Evolutionary conservation across 2,888 invertebrate species (phyloP).

Genomic region (Mechanitis mazaeus): DNA sequence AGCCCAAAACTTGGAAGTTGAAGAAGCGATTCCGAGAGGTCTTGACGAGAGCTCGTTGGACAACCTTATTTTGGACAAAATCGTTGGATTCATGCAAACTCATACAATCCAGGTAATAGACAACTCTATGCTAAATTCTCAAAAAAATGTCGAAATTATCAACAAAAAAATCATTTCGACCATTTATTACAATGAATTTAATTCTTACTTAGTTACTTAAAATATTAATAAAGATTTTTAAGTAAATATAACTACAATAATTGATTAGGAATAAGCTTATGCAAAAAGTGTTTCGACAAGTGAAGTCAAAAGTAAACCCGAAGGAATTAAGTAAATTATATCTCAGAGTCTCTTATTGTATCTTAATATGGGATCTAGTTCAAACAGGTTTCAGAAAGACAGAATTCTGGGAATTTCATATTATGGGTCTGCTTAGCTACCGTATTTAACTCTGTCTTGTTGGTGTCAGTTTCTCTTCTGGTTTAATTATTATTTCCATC

Average conservation of each 20-base stretch:
- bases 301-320: no score
- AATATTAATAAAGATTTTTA: no score
- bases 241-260: no score
- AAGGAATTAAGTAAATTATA: no score
- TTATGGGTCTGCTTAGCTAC: slow-evolving; percentile 11
- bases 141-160: no score
- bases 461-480: slow-evolving; percentile 28
- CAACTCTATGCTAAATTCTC: not conserved
- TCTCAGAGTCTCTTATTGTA: no score
- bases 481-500: slow-evolving; percentile 30
- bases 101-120: slow-evolving; percentile 84
- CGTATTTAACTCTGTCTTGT: slow-evolving; percentile 18
- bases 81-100: slow-evolving; percentile 84
- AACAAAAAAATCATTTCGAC: no score
- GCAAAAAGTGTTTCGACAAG: no score
- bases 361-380: not conserved
- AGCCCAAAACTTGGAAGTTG: slow-evolving; percentile 76
- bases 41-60: slow-evolving; percentile 84
- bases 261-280: no score
- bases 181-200: no score
- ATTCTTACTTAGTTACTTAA: no score
- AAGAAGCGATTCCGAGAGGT: slow-evolving; percentile 84
- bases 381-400: not conserved
- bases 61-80: slow-evolving; percentile 83
- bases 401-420: slow-evolving; percentile 16